Evolutionary conservation across 1,140 invertebrate species (phyloP).

Genomic region (Aphelenchoides fujianensis): DNA sequence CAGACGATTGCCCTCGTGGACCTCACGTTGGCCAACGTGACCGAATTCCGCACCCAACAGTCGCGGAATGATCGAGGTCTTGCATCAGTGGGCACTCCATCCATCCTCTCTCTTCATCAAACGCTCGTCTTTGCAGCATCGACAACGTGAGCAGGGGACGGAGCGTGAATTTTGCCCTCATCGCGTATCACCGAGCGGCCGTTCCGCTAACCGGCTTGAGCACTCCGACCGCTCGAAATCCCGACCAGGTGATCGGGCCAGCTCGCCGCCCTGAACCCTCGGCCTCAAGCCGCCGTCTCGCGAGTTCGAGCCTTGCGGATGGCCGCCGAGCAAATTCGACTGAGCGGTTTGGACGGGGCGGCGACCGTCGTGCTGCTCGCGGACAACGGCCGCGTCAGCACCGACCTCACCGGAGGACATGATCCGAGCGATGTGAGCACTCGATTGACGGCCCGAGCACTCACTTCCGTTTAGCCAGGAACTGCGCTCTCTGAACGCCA

Average conservation of each 20-base stretch:
- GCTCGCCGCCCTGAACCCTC: constrained; percentile 30
- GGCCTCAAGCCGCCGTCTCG: constrained; percentile 26
- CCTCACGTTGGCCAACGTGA: constrained; percentile 24
- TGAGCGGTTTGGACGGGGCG: constrained; percentile 3
- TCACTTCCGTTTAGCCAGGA: constrained; percentile 29
- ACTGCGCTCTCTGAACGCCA: constrained; percentile 31
- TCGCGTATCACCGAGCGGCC: constrained; percentile 27
- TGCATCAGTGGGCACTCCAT: background rate
- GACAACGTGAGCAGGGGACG: constrained; percentile 26
- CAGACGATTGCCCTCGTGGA: background rate
- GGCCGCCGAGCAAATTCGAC: constrained; percentile 28
- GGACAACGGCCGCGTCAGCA: constrained; percentile 30
- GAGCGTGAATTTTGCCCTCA: constrained; percentile 15
- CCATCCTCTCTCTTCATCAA: too few species aligned
- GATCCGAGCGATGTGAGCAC: background rate
- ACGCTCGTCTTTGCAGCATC: constrained; percentile 18
- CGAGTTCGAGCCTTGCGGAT: constrained; percentile 31
- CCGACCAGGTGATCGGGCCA: constrained; percentile 22
- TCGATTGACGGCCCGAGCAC: background rate
- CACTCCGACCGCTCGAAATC: constrained; percentile 21
- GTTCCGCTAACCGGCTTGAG: constrained; percentile 23
- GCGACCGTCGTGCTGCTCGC: constrained; percentile 23
- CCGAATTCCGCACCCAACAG: constrained; percentile 10
- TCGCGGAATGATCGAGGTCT: background rate
- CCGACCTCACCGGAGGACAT: constrained; percentile 17